A percentile compares a stretch with the other conserved stretches of the same genome.
phyloP scores from a whole-genome alignment of 2,888 invertebrate species.

The Machimus atricapillus region DNA sequence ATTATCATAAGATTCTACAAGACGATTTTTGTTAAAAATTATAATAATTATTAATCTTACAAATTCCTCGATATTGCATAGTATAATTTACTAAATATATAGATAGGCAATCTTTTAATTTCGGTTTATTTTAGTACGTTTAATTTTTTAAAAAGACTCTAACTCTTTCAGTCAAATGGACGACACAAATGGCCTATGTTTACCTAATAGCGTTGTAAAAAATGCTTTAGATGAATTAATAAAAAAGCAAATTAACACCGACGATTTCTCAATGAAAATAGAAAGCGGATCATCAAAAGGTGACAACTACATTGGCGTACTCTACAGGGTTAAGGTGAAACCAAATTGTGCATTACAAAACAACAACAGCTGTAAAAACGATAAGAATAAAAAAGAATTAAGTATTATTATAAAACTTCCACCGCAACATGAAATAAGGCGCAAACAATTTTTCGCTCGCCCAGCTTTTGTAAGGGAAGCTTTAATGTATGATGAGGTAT shows the following conservation, averaged over 20 bases:
- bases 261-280: constrained; percentile 48
- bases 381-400: constrained; percentile 9
- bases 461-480: constrained; percentile 56
- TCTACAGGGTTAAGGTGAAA: constrained; percentile 52
- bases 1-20: too few relatives aligned
- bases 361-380: neutral
- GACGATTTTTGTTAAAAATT: too few relatives aligned
- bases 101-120: neutral
- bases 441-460: constrained; percentile 55
- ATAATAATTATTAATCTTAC: too few relatives aligned
- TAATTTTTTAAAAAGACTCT: neutral
- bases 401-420: constrained; percentile 56
- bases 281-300: constrained; percentile 54
- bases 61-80: too few relatives aligned
- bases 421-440: constrained; percentile 53
- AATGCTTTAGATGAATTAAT: constrained; percentile 51
- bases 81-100: too few relatives aligned
- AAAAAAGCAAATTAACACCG: constrained; percentile 46
- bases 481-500: constrained; percentile 54
- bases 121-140: neutral
- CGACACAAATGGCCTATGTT: constrained; percentile 40
- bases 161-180: constrained; percentile 7
- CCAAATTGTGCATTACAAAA: neutral
- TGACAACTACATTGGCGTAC: constrained; percentile 57
- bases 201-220: constrained; percentile 52